Percentiles rank a stretch among this genome's conserved stretches.
Evolutionary conservation across 2,797 vertebrate genomes (phyloP).

Genomic region (Sphaeramia orbicularis): DNA sequence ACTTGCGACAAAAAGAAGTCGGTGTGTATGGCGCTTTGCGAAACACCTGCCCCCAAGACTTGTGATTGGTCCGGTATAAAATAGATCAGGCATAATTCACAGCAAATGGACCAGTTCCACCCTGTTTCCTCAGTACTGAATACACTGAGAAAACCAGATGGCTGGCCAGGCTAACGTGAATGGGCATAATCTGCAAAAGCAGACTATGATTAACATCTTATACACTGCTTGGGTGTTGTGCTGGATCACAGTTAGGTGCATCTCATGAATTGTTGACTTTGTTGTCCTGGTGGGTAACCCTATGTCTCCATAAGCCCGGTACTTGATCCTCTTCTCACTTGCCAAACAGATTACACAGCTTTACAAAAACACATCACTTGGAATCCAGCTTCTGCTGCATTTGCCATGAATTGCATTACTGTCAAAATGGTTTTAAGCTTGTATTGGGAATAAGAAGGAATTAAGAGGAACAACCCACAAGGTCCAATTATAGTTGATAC

Average conservation of each 20-base stretch:
- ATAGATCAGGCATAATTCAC: too few species aligned
- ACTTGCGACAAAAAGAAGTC: too few species aligned
- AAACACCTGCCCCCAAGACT: too few species aligned
- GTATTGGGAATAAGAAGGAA: constrained; percentile 40
- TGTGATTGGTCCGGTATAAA: too few species aligned
- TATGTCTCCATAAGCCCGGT: constrained; percentile 1
- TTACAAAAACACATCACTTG: constrained; percentile 4
- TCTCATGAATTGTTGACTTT: constrained; percentile 18
- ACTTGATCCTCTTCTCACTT: constrained; percentile 19
- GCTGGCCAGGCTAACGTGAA: too few species aligned
- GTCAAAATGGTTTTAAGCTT: constrained; percentile 30
- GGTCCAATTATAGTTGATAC: constrained; percentile 68
- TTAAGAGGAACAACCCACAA: constrained; percentile 49
- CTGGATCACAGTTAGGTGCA: neutral
- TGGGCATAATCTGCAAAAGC: neutral
- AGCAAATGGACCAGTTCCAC: too few species aligned
- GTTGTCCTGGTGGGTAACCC: neutral
- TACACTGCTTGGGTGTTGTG: constrained; percentile 7
- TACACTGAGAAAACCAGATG: too few species aligned
- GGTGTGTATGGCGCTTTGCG: too few species aligned
- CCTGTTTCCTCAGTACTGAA: too few species aligned
- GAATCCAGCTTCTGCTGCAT: constrained; percentile 31
- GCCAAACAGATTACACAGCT: constrained; percentile 16
- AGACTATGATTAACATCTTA: neutral
- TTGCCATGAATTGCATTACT: constrained; percentile 46